Base-by-base conservation (phyloP, 1,140 invertebrate species). In the Bombus haemorrhoidalis region DNA sequence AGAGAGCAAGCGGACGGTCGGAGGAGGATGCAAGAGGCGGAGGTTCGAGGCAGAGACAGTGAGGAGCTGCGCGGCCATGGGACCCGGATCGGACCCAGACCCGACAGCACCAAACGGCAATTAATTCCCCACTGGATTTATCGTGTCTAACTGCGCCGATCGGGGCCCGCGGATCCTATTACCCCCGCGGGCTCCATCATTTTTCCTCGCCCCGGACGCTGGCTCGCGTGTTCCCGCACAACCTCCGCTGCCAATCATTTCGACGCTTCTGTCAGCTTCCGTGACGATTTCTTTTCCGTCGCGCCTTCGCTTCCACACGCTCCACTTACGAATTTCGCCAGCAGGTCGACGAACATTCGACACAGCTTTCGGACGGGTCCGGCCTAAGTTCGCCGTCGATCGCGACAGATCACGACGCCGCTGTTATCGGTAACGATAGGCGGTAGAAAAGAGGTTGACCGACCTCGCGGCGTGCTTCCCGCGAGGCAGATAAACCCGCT, bases 41-140 rank as follows among this genome's bases (percentile, higher is more conserved):
- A 25, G 64, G 72, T 62, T 76, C 78, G 73, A n/a, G 87, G 22
- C 53, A 53, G 86, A 86, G 79, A 73, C 73, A 87, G 80, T 28
- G 87, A 87, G 80, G 85, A 85, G 85, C 69, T 81, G 86, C 78
- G 81, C 78, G 86, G 66, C 75, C 87, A 87, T 89, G 91, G 87
- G 87, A 89, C 86, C 85, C 81, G 86, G 90, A 91, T 88, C 88
- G 83, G 87, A 91, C 89, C 91, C 87, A 86, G 91, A 87, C 90
- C 80, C 86, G 92, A 92, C 91, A 92, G 90, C 71, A 89, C 86
- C 92, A 66, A 92, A 92, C 83, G 93, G 93, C 94, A 94, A 94
- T 94, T 94, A 94, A 94, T 94, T 94, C 93, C 91, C 89, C 88
- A 91, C 85, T 90, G 93, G 93, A 94, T 94, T 94, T 94, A 94